Percentiles rank a stretch among this genome's conserved stretches.
Evolutionary conservation across 2,888 invertebrate genomes (phyloP).

Genomic region (Acronicta alni): DNA sequence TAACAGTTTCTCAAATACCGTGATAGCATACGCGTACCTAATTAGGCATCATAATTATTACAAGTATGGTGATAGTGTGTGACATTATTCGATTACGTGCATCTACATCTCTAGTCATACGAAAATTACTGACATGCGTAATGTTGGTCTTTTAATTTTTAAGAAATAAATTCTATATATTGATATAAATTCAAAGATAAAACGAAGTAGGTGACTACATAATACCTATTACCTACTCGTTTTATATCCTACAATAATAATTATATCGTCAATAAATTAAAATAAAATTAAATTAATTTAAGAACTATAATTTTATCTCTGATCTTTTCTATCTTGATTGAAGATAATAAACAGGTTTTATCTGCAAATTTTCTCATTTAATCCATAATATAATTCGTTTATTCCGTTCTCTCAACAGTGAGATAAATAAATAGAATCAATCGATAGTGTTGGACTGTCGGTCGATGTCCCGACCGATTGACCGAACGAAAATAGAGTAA

Average conservation of each 20-base stretch:
- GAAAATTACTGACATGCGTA: conserved; percentile 9
- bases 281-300: too few species aligned
- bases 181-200: too few species aligned
- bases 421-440: conserved; percentile 37
- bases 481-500: conserved; percentile 70
- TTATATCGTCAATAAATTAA: too few species aligned
- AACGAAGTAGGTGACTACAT: too few species aligned
- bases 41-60: background rate
- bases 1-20: conserved; percentile 21
- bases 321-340: too few species aligned
- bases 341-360: too few species aligned
- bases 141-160: too few species aligned
- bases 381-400: conserved; percentile 17
- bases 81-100: conserved; percentile 39
- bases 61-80: conserved; percentile 37
- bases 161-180: too few species aligned
- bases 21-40: background rate
- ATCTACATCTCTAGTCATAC: conserved; percentile 27
- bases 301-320: too few species aligned
- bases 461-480: conserved; percentile 61
- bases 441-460: conserved; percentile 34
- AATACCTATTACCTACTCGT: too few species aligned
- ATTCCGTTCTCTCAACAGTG: conserved; percentile 16
- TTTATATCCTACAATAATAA: too few species aligned
- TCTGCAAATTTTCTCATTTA: background rate